Conservation (phyloP, 2,113 vertebrate species). For the Xiphophorus couchianus region DNA sequence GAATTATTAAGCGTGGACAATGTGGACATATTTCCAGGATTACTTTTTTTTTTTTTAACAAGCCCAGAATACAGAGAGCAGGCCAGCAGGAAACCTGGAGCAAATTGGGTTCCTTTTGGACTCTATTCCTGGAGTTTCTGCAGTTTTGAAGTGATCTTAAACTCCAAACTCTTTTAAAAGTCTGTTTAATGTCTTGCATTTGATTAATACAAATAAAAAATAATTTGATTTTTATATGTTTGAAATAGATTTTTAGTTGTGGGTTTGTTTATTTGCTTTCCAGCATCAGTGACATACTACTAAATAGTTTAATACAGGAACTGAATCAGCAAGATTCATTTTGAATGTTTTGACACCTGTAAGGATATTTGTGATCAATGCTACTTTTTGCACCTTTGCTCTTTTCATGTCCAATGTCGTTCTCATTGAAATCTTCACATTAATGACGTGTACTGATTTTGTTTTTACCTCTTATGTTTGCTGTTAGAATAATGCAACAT, state of each 20-base stretch:
- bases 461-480: not conserved
- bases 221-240: not conserved
- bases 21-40: not conserved
- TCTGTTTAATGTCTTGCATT: constrained; percentile 22
- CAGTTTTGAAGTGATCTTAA: not conserved
- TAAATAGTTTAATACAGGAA: not conserved
- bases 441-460: not conserved
- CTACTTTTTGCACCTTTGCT: not conserved
- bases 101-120: not conserved
- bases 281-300: constrained; percentile 52
- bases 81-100: not conserved
- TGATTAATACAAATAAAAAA: not conserved
- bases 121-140: not conserved
- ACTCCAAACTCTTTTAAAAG: not conserved
- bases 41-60: not conserved
- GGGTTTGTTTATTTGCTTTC: constrained; percentile 2
- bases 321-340: not conserved
- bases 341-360: not conserved
- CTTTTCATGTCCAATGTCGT: not conserved
- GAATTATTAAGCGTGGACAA: not conserved
- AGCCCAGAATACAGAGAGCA: not conserved
- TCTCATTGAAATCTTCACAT: not conserved
- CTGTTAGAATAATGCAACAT: not conserved
- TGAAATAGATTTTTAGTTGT: constrained; percentile 20
- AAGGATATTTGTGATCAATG: not conserved